A percentile compares a stretch with the other conserved stretches of the same genome.
phyloP scores from a whole-genome alignment of 2,888 invertebrate species.

The Cheilosia scutellata region DNA sequence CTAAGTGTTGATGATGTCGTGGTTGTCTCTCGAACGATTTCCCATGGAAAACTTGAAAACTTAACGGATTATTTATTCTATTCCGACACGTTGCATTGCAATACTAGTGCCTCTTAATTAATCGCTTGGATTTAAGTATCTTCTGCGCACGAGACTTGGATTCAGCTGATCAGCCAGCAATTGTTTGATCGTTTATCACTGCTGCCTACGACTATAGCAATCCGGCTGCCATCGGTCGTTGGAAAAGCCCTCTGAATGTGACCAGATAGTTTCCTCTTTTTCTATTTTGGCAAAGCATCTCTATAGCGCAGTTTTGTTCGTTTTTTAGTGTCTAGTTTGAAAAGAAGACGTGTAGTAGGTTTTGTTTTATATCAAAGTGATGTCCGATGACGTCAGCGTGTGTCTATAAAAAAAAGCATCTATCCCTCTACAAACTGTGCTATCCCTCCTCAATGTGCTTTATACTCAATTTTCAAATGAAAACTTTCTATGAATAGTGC shows the following conservation, averaged over 20 bases:
- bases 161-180: slow-evolving; percentile 16
- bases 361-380: slow-evolving; percentile 53
- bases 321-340: slow-evolving; percentile 3
- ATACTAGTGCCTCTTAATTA: slow-evolving; percentile 52
- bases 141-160: slow-evolving; percentile 41
- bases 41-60: slow-evolving; percentile 50
- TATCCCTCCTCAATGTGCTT: slow-evolving; percentile 21
- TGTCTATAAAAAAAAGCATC: slow-evolving; percentile 25
- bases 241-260: slow-evolving; percentile 19
- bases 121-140: slow-evolving; percentile 31
- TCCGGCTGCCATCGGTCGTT: slow-evolving; percentile 14
- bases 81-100: slow-evolving; percentile 29
- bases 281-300: slow-evolving; percentile 39
- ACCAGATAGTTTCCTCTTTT: neutral
- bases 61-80: slow-evolving; percentile 43
- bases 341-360: slow-evolving; percentile 49
- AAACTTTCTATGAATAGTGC: slow-evolving; percentile 53
- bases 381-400: slow-evolving; percentile 56
- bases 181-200: slow-evolving; percentile 25
- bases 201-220: slow-evolving; percentile 8
- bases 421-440: slow-evolving; percentile 18
- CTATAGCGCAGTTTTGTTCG: neutral
- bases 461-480: slow-evolving; percentile 32
- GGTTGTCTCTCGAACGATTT: slow-evolving; percentile 42
- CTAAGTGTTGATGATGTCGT: slow-evolving; percentile 64